These are phyloP conservation scores for Ophraella communa DNA, from an alignment of 2,888 invertebrate genomes.

Conservation along the genomic window DNA sequence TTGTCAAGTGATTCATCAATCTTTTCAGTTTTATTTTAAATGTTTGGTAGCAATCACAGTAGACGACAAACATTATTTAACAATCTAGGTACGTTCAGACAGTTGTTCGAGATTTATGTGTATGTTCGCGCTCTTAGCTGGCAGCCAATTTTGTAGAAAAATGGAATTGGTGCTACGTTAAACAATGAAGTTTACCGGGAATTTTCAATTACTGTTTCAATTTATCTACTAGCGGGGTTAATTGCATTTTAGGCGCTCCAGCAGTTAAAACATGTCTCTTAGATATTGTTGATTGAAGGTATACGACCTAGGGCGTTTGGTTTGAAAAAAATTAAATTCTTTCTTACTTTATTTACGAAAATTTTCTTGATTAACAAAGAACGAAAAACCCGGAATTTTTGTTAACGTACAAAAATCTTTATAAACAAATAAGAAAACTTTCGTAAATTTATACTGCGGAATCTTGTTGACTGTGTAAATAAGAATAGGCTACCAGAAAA, in stretches of 20 bases:
- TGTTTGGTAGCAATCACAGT: background rate
- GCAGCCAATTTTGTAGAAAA: background rate
- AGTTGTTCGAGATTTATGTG: background rate
- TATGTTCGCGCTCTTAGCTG: background rate
- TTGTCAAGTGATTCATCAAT: conserved; percentile 4
- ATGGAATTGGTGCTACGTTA: background rate
- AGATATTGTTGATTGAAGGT: background rate
- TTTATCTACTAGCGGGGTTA: background rate
- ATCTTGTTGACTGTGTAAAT: too few relatives aligned
- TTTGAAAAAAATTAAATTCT: too few relatives aligned
- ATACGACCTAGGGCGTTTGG: too few relatives aligned
- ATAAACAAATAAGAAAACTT: too few relatives aligned
- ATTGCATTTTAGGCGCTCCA: background rate
- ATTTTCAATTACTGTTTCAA: background rate
- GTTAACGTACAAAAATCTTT: too few relatives aligned
- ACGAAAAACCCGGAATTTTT: too few relatives aligned
- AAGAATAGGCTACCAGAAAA: too few relatives aligned
- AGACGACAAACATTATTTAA: background rate
- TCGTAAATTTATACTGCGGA: too few relatives aligned
- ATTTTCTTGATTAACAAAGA: too few relatives aligned
- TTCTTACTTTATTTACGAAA: too few relatives aligned
- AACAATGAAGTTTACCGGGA: background rate
- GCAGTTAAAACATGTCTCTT: background rate
- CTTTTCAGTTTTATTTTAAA: background rate
- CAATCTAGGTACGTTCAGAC: background rate